phyloP scores from a whole-genome alignment of 2,888 invertebrate genomes.

The Pseudanteris insignis region DNA sequence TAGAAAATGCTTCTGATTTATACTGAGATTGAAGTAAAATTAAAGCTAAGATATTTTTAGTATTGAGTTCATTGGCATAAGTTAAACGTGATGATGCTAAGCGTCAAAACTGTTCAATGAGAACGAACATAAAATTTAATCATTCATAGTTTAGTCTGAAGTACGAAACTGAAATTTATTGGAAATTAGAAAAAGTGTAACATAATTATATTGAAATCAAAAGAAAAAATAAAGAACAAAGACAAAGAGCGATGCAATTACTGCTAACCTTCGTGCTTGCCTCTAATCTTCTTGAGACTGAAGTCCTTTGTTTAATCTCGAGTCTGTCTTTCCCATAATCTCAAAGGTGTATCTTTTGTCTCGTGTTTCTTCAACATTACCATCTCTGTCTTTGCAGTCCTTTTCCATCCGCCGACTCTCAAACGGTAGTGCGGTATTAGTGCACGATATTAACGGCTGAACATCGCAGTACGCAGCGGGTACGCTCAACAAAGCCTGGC shows the following conservation, averaged over 20 bases:
- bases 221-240: constrained; percentile 17
- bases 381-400: constrained; percentile 27
- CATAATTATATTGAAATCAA: too few species aligned
- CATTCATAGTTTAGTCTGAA: too few species aligned
- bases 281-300: constrained; percentile 37
- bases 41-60: too few species aligned
- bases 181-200: too few species aligned
- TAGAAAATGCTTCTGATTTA: too few species aligned
- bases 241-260: constrained; percentile 33
- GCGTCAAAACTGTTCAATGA: too few species aligned
- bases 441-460: constrained; percentile 48
- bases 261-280: constrained; percentile 36
- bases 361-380: constrained; percentile 29
- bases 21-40: too few species aligned
- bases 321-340: constrained; percentile 38
- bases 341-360: constrained; percentile 41
- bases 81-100: too few species aligned
- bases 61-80: too few species aligned
- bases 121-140: too few species aligned
- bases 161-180: too few species aligned
- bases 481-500: constrained; percentile 44
- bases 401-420: constrained; percentile 37
- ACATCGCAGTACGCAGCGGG: constrained; percentile 42
- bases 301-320: constrained; percentile 57
- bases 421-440: constrained; percentile 47